phyloP scores from a whole-genome alignment of 2,113 vertebrate genomes.

The Apeltes quadracus region DNA sequence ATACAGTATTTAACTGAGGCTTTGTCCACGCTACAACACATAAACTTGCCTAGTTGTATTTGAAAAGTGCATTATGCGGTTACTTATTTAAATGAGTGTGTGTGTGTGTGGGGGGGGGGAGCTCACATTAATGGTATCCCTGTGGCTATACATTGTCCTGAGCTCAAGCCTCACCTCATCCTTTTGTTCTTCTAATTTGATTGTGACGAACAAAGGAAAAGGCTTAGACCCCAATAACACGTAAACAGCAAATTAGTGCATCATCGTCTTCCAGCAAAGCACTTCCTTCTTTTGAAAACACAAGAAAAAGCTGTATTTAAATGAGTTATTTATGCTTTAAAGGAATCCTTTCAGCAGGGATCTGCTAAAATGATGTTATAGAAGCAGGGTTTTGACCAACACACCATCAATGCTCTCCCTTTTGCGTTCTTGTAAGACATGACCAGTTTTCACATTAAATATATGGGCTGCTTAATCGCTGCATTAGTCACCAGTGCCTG shows the following conservation, averaged over 20 bases:
- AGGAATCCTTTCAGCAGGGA: neutral
- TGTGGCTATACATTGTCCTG: constrained; percentile 46
- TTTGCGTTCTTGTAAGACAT: constrained; percentile 50
- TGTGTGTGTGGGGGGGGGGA: constrained; percentile 5
- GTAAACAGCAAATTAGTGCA: constrained; percentile 52
- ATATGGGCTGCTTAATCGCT: constrained; percentile 70
- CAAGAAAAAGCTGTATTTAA: constrained; percentile 9
- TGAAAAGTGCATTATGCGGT: constrained; percentile 53
- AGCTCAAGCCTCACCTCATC: constrained; percentile 43
- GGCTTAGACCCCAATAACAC: constrained; percentile 56
- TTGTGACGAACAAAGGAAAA: constrained; percentile 60
- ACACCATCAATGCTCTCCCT: constrained; percentile 27
- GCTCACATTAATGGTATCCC: constrained; percentile 44
- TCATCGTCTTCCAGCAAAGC: constrained; percentile 33
- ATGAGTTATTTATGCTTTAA: constrained; percentile 15
- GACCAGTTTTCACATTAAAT: constrained; percentile 62
- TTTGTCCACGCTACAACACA: constrained; percentile 52
- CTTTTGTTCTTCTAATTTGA: constrained; percentile 62
- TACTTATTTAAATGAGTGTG: constrained; percentile 49
- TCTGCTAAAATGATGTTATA: constrained; percentile 27
- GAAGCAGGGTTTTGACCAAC: constrained; percentile 22
- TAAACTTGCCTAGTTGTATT: constrained; percentile 52
- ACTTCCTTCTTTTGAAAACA: constrained; percentile 28
- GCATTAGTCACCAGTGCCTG: constrained; percentile 67
- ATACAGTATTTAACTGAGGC: constrained; percentile 33